A percentile compares a stretch with the other conserved stretches of the same genome.
phyloP scores from a whole-genome alignment of 2,797 vertebrate species.

The Acrossocheilus wenchowensis region DNA sequence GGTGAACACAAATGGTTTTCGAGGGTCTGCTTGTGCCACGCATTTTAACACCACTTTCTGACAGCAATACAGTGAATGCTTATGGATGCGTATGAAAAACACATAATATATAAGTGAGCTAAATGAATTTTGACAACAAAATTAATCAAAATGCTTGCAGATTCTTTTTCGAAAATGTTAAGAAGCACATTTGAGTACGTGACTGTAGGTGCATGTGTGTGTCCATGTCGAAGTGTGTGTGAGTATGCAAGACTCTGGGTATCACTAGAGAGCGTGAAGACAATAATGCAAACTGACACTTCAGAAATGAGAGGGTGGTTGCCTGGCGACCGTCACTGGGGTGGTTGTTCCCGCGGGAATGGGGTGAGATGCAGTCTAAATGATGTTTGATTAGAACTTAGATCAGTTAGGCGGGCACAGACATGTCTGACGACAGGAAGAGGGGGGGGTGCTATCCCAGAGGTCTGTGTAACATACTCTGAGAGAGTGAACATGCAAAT shows the following conservation, averaged over 20 bases:
- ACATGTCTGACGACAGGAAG: conserved; percentile 84
- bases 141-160: background rate
- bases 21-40: background rate
- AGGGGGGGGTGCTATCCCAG: conserved; percentile 58
- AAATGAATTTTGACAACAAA: background rate
- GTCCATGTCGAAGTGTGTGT: conserved; percentile 49
- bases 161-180: background rate
- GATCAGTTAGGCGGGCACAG: conserved; percentile 92
- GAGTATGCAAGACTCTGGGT: conserved; percentile 76
- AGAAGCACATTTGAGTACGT: conserved; percentile 1
- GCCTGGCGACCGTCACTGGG: conserved; percentile 94
- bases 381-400: conserved; percentile 98
- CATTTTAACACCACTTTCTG: background rate
- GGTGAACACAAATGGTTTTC: conserved; percentile 12
- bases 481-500: conserved; percentile 34
- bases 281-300: conserved; percentile 99
- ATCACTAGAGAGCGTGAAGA: conserved; percentile 96
- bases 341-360: conserved; percentile 87
- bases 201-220: conserved; percentile 29
- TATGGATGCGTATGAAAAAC: background rate
- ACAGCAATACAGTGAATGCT: background rate
- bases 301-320: conserved; percentile 99
- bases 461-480: conserved; percentile 10
- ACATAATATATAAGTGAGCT: background rate
- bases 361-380: conserved; percentile 92